phyloP scores from a whole-genome alignment of 1,140 invertebrate species.

The Agrilus planipennis region DNA sequence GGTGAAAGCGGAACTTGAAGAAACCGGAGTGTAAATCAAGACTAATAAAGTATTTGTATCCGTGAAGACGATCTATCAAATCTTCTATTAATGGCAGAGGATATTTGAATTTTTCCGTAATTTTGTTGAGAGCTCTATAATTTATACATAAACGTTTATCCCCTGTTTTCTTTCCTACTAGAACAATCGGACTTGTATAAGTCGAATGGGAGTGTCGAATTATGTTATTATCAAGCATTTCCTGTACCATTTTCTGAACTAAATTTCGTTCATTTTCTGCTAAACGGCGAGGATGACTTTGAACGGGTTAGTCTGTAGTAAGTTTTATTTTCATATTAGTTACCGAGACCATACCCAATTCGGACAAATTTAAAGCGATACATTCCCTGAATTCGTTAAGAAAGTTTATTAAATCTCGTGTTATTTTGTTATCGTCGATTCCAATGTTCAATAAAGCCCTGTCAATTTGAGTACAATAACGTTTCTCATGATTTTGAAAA shows the following conservation, averaged over 20 bases:
- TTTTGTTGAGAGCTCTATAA: constrained; percentile 17
- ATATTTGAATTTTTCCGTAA: constrained; percentile 17
- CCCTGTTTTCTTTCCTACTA: constrained; percentile 15
- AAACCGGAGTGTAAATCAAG: constrained; percentile 9
- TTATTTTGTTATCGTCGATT: not conserved
- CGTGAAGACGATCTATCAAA: constrained; percentile 13
- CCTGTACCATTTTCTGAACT: not conserved
- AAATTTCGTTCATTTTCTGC: not conserved
- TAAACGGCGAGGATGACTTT: not conserved
- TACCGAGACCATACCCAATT: constrained; percentile 16
- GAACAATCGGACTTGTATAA: constrained; percentile 3
- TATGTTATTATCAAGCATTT: not conserved
- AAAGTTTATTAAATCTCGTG: not conserved
- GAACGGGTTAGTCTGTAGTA: constrained; percentile 7
- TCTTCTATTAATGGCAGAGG: constrained; percentile 26
- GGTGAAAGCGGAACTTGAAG: constrained; percentile 4
- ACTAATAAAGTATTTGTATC: constrained; percentile 11
- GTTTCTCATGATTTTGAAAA: too few relatives aligned
- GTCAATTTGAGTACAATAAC: too few relatives aligned
- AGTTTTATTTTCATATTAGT: constrained; percentile 20
- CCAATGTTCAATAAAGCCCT: not conserved
- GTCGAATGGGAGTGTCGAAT: not conserved
- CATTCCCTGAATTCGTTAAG: not conserved
- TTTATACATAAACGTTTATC: constrained; percentile 18
- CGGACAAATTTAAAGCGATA: not conserved